These are phyloP conservation scores for Mesochorus sp. DNA, from an alignment of 2,888 invertebrate species.

Conservation along the genomic window DNA sequence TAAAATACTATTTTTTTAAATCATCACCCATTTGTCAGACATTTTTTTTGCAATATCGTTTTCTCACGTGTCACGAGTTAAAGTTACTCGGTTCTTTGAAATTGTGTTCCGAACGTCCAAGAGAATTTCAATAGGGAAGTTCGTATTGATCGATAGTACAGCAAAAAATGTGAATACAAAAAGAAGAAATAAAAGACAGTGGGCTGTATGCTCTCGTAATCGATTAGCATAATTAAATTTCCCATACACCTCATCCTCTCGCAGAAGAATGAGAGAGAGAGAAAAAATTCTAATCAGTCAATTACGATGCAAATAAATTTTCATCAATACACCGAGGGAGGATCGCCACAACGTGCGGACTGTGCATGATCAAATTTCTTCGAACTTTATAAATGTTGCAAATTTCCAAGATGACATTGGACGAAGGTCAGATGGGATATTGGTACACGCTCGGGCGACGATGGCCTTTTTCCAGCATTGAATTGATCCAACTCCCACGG, in stretches of 20 bases:
- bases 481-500: background rate
- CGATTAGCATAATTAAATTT: conserved; percentile 53
- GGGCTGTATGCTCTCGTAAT: conserved; percentile 1
- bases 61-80: background rate
- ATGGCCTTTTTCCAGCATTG: background rate
- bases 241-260: background rate
- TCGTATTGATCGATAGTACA: conserved; percentile 27
- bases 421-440: conserved; percentile 1
- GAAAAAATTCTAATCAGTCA: conserved; percentile 39
- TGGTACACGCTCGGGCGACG: background rate
- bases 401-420: background rate
- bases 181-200: background rate
- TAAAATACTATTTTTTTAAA: conserved; percentile 39
- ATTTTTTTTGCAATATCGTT: background rate
- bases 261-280: background rate
- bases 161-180: background rate
- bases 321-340: background rate
- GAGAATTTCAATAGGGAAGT: conserved; percentile 38
- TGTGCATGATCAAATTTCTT: conserved; percentile 3
- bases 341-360: background rate
- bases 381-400: conserved; percentile 5
- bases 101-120: background rate
- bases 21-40: conserved; percentile 21
- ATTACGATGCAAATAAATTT: conserved; percentile 53
- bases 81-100: background rate